Evolutionary conservation across 2,797 vertebrate species (phyloP), one percentile per base, ranked within the genome.

Genomic region (Ispidina picta): DNA sequence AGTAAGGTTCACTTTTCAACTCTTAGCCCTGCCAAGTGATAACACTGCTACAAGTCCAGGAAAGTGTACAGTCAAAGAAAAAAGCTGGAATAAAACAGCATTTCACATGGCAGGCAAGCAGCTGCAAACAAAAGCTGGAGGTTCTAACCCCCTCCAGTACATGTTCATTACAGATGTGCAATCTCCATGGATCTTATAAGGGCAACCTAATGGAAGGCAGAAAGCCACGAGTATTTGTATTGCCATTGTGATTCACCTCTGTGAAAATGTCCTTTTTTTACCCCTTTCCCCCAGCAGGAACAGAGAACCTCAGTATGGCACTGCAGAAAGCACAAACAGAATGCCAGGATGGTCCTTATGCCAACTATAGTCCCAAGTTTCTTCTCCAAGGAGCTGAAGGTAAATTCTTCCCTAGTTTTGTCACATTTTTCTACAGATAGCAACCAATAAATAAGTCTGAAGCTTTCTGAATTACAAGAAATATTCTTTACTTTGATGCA

Each of bases 11-110:
- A 71, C 90, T 80, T 49, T 79, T 92, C 90, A 86, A 70, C 87
- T 83, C 71, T 83, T 91, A 84, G 85, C 78, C 91, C 82, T 94
- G 88, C 83, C 78, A 95, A 89, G 78, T 68, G 85, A 93, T 85
- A 78, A 75, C 6, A 83, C 83, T 66, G 58, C 37, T 55, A 83
- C 43, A 43, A 82, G 66, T 35, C 86, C 17, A 90, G 76, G 83
- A 60, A 88, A 88, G 66, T 51, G 35, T 88, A 49, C 9, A 64
- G 60, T 83, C 82, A 71, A 82, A 96, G 80, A 82, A 71, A 89
- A 93, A 90, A 9, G 48, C 33, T 76, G 80, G 78, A 88, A 88
- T 66, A 33, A 93, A 95, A 91, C 3, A 69, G 49, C 44, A 76
- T 75, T 90, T 89, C 81, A 69, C 60, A 60, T 31, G 59, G 71